A percentile compares a stretch with the other conserved stretches of the same genome.
Evolutionary conservation across 2,888 invertebrate species (phyloP).

Genomic region (Lasioglossum pauxillum): DNA sequence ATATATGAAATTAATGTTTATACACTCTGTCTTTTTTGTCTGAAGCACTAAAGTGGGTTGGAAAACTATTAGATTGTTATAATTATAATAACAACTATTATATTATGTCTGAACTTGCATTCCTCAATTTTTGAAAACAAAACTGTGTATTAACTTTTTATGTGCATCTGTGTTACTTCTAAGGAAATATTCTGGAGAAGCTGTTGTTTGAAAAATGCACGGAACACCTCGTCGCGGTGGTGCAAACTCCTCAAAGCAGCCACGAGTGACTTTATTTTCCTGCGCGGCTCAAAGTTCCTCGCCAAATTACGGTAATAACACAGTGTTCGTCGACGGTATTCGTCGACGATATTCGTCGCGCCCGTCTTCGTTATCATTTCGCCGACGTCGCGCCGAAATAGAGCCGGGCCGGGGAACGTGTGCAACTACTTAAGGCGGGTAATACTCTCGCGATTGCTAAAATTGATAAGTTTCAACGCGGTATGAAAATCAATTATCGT

Average conservation of each 20-base stretch:
- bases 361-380: background rate
- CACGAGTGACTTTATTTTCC: background rate
- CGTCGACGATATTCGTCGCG: background rate
- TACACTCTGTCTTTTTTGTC: no score
- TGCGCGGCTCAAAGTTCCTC: background rate
- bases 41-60: no score
- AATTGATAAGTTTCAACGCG: slow-evolving; percentile 54
- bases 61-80: no score
- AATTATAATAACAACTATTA: no score
- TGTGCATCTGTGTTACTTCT: no score
- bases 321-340: background rate
- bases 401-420: background rate
- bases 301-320: background rate
- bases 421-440: slow-evolving; percentile 39
- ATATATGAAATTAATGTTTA: no score
- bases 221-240: background rate
- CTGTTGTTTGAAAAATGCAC: background rate
- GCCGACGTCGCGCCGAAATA: background rate
- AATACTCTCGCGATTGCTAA: slow-evolving; percentile 46
- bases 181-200: background rate
- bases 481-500: slow-evolving; percentile 53
- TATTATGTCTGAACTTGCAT: no score
- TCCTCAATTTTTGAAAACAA: no score
- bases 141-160: no score
- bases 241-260: background rate